A percentile compares a stretch with the other conserved stretches of the same genome.
Conservation (phyloP, 2,797 vertebrate species). For the Melanotaenia boesemani region DNA sequence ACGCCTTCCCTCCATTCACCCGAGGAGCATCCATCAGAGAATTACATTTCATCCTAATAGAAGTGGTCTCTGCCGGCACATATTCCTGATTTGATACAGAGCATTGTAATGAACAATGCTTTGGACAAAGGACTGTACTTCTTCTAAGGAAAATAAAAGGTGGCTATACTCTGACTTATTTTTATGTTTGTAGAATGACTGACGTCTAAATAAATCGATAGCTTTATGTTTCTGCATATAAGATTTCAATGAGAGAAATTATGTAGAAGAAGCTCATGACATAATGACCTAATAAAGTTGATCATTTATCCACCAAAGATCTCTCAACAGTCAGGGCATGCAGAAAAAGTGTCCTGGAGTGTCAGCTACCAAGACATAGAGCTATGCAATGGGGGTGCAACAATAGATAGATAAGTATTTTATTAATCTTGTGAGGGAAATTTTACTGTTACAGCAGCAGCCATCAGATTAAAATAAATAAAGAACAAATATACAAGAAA, state of each 20-base stretch:
- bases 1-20: slow-evolving; percentile 43
- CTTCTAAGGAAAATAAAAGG: slow-evolving; percentile 3
- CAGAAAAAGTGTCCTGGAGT: too few relatives aligned
- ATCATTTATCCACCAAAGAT: too few relatives aligned
- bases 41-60: slow-evolving; percentile 63
- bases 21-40: slow-evolving; percentile 55
- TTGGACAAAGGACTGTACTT: slow-evolving; percentile 14
- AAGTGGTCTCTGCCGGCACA: slow-evolving; percentile 48
- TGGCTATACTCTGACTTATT: background rate
- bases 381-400: too few relatives aligned
- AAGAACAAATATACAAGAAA: too few relatives aligned
- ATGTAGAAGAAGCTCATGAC: background rate
- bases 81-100: slow-evolving; percentile 44
- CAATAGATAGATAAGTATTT: too few relatives aligned
- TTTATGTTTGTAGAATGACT: background rate
- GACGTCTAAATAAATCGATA: background rate
- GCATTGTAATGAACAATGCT: slow-evolving; percentile 42
- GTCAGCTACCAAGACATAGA: too few relatives aligned
- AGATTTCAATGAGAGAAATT: background rate
- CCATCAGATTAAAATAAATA: too few relatives aligned
- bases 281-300: background rate
- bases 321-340: too few relatives aligned
- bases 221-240: background rate
- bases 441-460: too few relatives aligned
- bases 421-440: too few relatives aligned